These are phyloP conservation scores for Rhipidura dahli DNA, from an alignment of 2,113 vertebrate genomes.

Conservation along the genomic window DNA sequence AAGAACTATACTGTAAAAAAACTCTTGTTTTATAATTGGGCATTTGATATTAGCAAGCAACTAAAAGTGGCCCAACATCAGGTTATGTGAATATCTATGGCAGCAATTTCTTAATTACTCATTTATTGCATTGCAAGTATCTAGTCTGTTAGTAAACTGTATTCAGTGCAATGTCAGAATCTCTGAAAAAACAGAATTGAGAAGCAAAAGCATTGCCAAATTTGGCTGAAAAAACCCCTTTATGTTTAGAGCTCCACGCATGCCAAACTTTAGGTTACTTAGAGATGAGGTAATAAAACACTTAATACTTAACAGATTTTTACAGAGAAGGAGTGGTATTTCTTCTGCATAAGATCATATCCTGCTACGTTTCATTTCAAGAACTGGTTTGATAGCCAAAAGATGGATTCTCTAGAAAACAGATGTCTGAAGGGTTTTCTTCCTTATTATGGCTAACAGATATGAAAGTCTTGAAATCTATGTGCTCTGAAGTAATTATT, in stretches of 20 bases:
- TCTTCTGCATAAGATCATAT: constrained; percentile 34
- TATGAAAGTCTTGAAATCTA: background rate
- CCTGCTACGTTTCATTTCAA: constrained; percentile 4
- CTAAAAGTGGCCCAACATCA: background rate
- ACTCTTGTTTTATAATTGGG: background rate
- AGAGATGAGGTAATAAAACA: constrained; percentile 27
- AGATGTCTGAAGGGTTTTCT: background rate
- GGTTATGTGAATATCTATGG: background rate
- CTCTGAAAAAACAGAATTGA: background rate
- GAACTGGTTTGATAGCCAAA: background rate
- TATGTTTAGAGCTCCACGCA: background rate
- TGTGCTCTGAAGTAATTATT: background rate
- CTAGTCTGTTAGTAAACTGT: background rate
- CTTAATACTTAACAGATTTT: constrained; percentile 25
- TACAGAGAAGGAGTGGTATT: background rate
- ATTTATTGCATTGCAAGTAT: background rate
- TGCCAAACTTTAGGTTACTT: background rate
- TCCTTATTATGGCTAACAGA: background rate
- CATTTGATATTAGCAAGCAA: background rate
- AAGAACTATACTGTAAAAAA: background rate
- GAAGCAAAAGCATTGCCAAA: background rate
- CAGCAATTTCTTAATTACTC: background rate
- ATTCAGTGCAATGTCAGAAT: background rate
- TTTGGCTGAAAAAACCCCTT: background rate
- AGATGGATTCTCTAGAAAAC: constrained; percentile 1